Conservation (phyloP, 2,797 vertebrate genomes). For the Vireo griseus region DNA sequence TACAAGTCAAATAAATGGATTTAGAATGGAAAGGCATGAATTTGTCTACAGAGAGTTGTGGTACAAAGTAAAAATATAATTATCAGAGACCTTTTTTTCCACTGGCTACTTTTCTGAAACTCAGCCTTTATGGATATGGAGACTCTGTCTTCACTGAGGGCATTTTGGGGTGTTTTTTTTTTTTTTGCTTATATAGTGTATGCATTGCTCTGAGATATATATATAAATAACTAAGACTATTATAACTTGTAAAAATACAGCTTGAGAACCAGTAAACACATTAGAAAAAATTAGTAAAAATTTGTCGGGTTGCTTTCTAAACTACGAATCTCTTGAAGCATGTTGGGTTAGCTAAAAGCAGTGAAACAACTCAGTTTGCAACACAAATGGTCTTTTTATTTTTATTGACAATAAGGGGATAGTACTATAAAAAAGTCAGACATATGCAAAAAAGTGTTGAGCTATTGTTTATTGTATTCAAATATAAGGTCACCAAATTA, state of each 20-base stretch:
- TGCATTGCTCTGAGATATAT: neutral
- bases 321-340: neutral
- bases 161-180: neutral
- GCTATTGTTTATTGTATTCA: neutral
- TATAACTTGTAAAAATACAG: neutral
- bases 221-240: neutral
- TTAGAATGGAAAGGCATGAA: neutral
- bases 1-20: neutral
- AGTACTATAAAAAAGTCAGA: neutral
- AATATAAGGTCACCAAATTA: neutral
- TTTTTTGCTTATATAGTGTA: neutral
- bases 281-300: neutral
- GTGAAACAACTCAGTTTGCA: neutral
- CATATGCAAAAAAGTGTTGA: neutral
- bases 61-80: neutral
- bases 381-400: neutral
- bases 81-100: neutral
- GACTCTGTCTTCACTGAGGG: neutral
- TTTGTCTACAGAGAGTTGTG: neutral
- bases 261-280: neutral
- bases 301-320: neutral
- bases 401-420: neutral
- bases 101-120: neutral
- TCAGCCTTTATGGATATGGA: neutral
- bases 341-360: neutral